Evolutionary conservation across 2,797 vertebrate species (phyloP), one percentile per base, ranked within the genome.

Genomic region (Leptoclinus maculatus): DNA sequence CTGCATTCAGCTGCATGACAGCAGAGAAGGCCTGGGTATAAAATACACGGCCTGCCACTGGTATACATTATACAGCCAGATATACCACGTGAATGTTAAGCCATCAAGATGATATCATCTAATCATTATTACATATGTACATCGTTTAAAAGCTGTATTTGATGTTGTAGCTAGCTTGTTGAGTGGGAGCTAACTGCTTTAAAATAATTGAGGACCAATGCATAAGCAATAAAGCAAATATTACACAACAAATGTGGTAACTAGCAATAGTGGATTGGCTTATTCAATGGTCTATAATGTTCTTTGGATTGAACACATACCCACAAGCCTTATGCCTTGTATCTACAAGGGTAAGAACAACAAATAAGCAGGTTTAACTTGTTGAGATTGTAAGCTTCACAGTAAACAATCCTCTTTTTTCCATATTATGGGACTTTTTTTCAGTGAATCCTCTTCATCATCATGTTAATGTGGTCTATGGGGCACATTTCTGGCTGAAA

Each of bases 261-360:
- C 0, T 13, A 49, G 19, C 47, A 45, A 45, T 19, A 68, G 25
- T 41, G 41, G 19, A 57, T 23, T 29, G 38, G 43, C 21, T 47
- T 59, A 53, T 59, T 62, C 54, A 60, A 36, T 47, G 34, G 36
- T 74, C 11, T 19, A 16, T 62, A 13, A 21, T 36, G 34, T 23
- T 65, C 21, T 75, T 80, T 59, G 17, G 25, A 76, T 66, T 60
- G 21, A 59, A 63, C n/a, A 59, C n/a, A 59, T 4, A n/a, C 12
- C 16, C 12, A 49, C 29, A 47, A 41, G 45, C 47, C 17, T 36
- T 60, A 43, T 56, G 32, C 10, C 1, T 25, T 47, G 32, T 34
- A 19, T 3, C n/a, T 49, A 34, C 14, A 32, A 51, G 2, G 19
- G 2, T 47, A 36, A 29, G 0, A 7, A 49, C 19, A 72, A 60